These are phyloP conservation scores for Aplidium turbinatum DNA, from an alignment of 23 tunicate genomes.

Conservation along the genomic window DNA sequence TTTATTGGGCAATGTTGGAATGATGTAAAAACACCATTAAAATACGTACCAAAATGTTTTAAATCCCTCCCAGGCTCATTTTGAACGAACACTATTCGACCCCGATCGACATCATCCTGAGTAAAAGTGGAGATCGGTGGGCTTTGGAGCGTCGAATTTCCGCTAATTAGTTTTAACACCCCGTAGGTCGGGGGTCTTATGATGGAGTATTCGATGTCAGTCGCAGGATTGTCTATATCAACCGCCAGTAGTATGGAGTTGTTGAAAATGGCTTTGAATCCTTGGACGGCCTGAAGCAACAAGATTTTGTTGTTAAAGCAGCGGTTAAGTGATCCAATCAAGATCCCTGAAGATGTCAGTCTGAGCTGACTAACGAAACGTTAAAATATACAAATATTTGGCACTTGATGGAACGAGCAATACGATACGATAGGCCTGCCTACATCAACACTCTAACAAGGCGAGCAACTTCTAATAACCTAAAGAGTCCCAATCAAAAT, in stretches of 20 bases:
- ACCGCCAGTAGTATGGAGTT: slow-evolving; percentile 20
- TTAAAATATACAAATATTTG: neutral
- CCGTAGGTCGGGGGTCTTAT: slow-evolving; percentile 69
- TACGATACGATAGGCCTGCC: no score
- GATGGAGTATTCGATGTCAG: slow-evolving; percentile 34
- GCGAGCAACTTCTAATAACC: no score
- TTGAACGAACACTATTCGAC: slow-evolving; percentile 42
- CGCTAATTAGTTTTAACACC: neutral
- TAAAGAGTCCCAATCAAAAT: no score
- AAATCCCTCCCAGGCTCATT: slow-evolving; percentile 1
- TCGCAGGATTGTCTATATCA: slow-evolving; percentile 71
- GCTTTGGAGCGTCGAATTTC: neutral
- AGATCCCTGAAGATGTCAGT: neutral
- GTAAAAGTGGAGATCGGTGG: slow-evolving; percentile 27
- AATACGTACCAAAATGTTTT: neutral
- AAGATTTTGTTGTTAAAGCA: no score
- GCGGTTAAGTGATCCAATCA: no score
- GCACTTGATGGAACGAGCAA: no score
- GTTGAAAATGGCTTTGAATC: slow-evolving; percentile 32
- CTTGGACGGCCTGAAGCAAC: slow-evolving; percentile 62
- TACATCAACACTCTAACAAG: no score
- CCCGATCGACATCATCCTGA: slow-evolving; percentile 53
- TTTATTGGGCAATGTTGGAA: no score
- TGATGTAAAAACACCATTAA: no score
- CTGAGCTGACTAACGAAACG: neutral